Conservation (phyloP, 2,797 vertebrate genomes). For the Coregonus suidteri region DNA sequence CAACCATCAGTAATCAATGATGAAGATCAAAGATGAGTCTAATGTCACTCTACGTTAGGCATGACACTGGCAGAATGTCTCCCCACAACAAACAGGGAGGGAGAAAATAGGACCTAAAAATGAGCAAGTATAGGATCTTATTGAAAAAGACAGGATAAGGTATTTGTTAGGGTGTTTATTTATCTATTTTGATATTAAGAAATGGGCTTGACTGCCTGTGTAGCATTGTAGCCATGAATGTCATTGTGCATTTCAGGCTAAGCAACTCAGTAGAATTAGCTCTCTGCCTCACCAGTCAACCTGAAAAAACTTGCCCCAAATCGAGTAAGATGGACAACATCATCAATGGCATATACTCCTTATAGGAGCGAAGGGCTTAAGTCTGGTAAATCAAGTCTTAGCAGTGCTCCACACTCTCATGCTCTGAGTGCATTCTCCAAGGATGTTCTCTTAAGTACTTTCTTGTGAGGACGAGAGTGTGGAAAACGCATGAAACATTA, state of each 20-base stretch:
- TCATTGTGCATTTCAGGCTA: background rate
- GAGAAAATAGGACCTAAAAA: background rate
- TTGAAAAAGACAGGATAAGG: background rate
- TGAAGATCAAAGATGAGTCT: slow-evolving; percentile 56
- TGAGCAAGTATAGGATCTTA: background rate
- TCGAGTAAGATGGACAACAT: no score
- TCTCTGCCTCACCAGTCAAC: background rate
- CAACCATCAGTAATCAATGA: slow-evolving; percentile 46
- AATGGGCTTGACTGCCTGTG: background rate
- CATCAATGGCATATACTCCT: no score
- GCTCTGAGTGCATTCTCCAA: no score
- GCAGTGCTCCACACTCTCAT: no score
- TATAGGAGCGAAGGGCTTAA: no score
- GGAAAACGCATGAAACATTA: no score
- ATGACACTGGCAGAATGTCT: slow-evolving; percentile 11
- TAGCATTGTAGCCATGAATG: slow-evolving; percentile 4
- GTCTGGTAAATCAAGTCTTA: no score
- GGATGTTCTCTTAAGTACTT: no score
- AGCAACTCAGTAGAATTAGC: background rate
- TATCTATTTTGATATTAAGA: background rate
- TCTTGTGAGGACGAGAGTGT: no score
- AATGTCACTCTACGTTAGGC: slow-evolving; percentile 30
- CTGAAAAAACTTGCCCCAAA: no score
- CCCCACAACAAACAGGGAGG: background rate
- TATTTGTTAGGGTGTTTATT: background rate